Base-by-base conservation (phyloP, 1,140 invertebrate species). In the Apis cerana region DNA sequence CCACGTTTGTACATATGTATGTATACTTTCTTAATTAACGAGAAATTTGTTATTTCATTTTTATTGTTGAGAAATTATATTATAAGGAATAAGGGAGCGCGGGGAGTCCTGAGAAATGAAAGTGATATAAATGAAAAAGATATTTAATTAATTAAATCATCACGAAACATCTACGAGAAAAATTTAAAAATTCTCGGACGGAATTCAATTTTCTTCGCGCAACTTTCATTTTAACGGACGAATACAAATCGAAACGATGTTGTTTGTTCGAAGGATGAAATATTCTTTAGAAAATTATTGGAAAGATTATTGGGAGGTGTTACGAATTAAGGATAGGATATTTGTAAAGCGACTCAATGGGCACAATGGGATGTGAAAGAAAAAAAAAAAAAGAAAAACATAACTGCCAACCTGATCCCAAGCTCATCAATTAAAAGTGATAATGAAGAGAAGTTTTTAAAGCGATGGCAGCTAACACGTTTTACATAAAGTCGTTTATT, bases 391-490 rank as follows among this genome's bases (percentile, higher is more conserved):
- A 33, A 21, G 10, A 43, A 4, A 19, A 33, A 21, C 61, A n/a
- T 69, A 12, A 80, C 79, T 80, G 70, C 70, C 79, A 80, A 75
- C 79, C 70, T 80, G 70, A 75, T 74, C 79, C 79, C 52, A 56
- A 75, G 52, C 70, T 54, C 69, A 50, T 75, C 70, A 58, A 75
- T 75, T 80, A 80, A 27, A 27, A 43, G 77, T 7, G 56, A 62
- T 71, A 71, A 43, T 19, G 11, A 50, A 61, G 48, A 10, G 3
- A 79, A 33, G 58, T 58, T 62, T 70, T 72, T 79, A 52, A 79
- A 69, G 52, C 76, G 67, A 3, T 19, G 23, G 19, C 58, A n/a
- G 62, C 13, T 50, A 43, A 54, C 48, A n/a, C 33, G 43, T 79
- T 71, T 71, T 27, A 79, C 56, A 50, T 33, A 52, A 59, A 52